A percentile compares a stretch with the other conserved stretches of the same genome.
Conservation (phyloP, 2,797 vertebrate genomes). For the Salmo trutta region DNA sequence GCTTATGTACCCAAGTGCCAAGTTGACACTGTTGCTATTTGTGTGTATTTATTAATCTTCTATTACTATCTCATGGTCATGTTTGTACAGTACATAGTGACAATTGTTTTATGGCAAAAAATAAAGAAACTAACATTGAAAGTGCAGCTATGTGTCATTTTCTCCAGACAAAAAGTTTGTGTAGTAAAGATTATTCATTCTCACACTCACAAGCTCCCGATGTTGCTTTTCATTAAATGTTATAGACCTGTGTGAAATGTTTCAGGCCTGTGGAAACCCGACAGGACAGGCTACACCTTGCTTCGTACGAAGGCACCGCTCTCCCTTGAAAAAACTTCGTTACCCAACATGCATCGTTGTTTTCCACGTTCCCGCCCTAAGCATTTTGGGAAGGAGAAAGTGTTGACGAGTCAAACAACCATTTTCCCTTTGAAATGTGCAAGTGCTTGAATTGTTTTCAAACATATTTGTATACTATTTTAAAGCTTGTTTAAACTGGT, state of each 20-base stretch:
- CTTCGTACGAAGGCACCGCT: no score
- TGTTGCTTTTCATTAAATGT: no score
- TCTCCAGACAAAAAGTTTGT: no score
- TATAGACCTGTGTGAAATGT: no score
- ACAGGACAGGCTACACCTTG: no score
- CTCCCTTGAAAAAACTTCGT: no score
- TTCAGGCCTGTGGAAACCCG: no score
- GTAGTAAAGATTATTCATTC: no score
- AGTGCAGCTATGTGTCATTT: background rate
- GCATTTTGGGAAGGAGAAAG: conserved; percentile 81
- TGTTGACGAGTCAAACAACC: conserved; percentile 4
- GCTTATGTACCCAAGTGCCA: background rate
- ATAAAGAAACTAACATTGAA: background rate
- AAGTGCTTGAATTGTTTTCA: conserved; percentile 27
- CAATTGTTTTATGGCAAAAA: background rate
- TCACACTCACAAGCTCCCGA: no score
- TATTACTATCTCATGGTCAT: background rate
- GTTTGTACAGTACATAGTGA: background rate
- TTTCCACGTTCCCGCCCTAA: conserved; percentile 1
- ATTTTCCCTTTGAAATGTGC: conserved; percentile 36
- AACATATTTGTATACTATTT: background rate
- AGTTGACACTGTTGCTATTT: background rate
- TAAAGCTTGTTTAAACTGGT: background rate
- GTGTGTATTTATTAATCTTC: background rate
- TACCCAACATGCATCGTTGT: background rate